Base-by-base conservation (phyloP, 2,888 invertebrate genomes). In the Trilocha varians region DNA sequence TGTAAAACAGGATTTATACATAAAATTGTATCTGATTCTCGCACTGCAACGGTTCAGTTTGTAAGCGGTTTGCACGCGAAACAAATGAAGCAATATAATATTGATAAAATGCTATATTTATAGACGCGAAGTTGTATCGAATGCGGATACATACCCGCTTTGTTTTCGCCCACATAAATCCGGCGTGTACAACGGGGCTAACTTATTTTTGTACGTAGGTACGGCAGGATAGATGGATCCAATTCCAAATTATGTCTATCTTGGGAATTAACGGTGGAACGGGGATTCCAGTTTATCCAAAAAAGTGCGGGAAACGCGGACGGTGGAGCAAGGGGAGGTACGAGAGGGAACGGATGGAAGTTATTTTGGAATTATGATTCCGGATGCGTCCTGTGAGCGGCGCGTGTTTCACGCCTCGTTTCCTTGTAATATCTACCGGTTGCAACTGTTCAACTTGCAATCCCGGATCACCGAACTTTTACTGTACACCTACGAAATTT, bases 211-310 rank as follows among this genome's bases (percentile, higher is more conserved):
- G 79, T 79, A 71, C 78, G 78, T 70, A 78, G 74, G 72, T 71
- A 74, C 71, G 48, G 58, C 69, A 76, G 78, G 83, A 87, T 86
- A 84, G 83, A 87, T 86, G 85, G 82, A 86, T 87, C 87, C 87
- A 87, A 87, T 87, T 87, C 85, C 83, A 84, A 87, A 85, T 86
- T 87, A 87, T 86, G 83, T 84, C 78, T 84, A 80, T 84, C 87
- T 84, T 86, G 87, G 87, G 87, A 87, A 87, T 87, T 82, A 83
- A 80, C 84, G 72, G 69, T 70, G 77, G 76, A 70, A 71, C 73
- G 80, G 82, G 78, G 82, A 83, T 76, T 80, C 84, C 80, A 77
- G 75, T 84, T 83, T 85, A 79, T 75, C 78, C 78, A 79, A 84
- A 83, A 82, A 83, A 68, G 62, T 65, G 62, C 65, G 72, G 69